A percentile compares a stretch with the other conserved stretches of the same genome.
Conservation (phyloP, 35 echinoderm and acorn worm genomes). For the Heliocidaris erythrogramma region DNA sequence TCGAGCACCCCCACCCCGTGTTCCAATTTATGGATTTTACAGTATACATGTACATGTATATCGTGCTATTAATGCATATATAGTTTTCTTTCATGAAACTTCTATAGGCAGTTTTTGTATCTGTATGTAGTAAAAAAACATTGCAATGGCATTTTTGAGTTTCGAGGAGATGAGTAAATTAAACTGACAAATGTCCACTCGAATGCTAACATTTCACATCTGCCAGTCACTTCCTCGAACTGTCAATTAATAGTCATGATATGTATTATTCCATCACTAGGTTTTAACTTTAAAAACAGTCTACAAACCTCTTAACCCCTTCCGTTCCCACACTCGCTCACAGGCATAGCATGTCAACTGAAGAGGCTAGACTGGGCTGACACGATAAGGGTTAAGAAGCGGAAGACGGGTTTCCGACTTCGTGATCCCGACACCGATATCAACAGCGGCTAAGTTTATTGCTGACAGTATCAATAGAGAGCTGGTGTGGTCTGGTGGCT, state of each 20-base stretch:
- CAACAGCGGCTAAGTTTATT: neutral
- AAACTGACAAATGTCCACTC: neutral
- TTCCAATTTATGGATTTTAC: no score
- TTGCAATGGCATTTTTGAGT: neutral
- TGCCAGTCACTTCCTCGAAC: neutral
- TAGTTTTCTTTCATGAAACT: no score
- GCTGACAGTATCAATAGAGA: neutral
- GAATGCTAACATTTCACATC: neutral
- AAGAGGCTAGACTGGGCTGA: neutral
- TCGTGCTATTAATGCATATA: no score
- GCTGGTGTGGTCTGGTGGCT: neutral
- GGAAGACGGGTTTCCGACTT: conserved; percentile 6
- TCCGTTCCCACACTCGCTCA: neutral
- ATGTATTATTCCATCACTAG: no score
- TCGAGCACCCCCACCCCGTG: no score
- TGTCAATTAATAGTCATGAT: conserved; percentile 18
- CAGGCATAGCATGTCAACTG: neutral
- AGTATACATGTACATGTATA: no score
- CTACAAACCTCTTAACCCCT: neutral
- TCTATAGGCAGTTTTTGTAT: no score
- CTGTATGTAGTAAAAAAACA: no score
- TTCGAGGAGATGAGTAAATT: neutral
- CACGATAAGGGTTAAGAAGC: neutral
- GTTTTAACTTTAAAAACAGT: neutral
- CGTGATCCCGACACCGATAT: conserved; percentile 1